Conservation (phyloP, 64 coral and sea anemone species). For the Montipora cactus region DNA sequence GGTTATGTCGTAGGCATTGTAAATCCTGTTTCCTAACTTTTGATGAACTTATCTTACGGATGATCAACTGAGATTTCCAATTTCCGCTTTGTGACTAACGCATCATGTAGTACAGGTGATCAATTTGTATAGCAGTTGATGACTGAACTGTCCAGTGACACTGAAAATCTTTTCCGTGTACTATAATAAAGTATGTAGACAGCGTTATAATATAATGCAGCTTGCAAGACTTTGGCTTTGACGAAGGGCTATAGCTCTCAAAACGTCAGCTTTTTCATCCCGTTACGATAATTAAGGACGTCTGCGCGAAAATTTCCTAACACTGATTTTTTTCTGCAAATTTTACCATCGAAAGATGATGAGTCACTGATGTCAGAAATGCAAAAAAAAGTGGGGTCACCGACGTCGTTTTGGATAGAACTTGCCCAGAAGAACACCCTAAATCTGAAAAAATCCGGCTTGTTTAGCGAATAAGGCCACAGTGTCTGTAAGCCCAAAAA, state of each 20-base stretch:
- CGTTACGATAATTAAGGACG: too few species aligned
- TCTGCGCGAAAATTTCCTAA: too few species aligned
- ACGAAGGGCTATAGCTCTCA: neutral
- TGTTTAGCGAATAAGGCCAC: too few species aligned
- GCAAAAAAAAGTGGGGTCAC: too few species aligned
- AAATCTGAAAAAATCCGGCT: too few species aligned
- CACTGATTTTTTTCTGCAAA: too few species aligned
- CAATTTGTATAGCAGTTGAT: neutral
- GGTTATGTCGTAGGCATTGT: neutral
- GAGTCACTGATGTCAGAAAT: too few species aligned
- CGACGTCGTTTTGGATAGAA: too few species aligned
- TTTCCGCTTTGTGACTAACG: neutral
- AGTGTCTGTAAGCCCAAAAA: too few species aligned
- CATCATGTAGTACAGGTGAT: slow-evolving; percentile 1
- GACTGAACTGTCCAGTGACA: slow-evolving; percentile 19
- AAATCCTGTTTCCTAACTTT: slow-evolving; percentile 15
- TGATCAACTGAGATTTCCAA: neutral
- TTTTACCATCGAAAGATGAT: too few species aligned
- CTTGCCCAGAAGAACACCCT: too few species aligned
- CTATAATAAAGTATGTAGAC: neutral
- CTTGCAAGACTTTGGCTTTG: too few species aligned
- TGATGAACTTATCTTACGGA: neutral
- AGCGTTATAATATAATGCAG: neutral
- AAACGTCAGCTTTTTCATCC: neutral
- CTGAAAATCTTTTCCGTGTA: slow-evolving; percentile 15